Evolutionary conservation across 2,113 vertebrate species (phyloP).

Genomic region (Uropsilus gracilis): DNA sequence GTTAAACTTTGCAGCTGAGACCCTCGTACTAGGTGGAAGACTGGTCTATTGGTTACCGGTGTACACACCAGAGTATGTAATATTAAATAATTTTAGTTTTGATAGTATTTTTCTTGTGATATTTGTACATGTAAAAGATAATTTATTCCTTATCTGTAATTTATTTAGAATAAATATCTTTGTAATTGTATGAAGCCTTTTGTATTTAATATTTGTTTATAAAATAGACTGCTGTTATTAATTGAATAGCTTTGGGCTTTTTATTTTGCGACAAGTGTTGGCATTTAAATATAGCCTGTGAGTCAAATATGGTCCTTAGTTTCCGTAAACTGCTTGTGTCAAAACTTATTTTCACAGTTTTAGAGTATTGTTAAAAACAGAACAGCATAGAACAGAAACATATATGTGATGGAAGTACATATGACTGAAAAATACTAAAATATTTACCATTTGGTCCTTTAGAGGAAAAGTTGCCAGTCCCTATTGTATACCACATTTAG

Average conservation of each 20-base stretch:
- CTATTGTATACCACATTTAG: not conserved
- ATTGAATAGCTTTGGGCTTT: not conserved
- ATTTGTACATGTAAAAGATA: not conserved
- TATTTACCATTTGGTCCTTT: not conserved
- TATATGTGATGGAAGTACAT: not conserved
- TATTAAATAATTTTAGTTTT: conserved; percentile 43
- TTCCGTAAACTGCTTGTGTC: not conserved
- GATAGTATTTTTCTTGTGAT: conserved; percentile 48
- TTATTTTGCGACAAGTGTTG: not conserved
- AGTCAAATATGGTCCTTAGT: not conserved
- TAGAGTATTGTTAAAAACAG: not conserved
- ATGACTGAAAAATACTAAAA: not conserved
- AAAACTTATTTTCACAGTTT: not conserved
- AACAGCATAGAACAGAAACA: not conserved
- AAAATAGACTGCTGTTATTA: not conserved
- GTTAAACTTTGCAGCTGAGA: conserved; percentile 93
- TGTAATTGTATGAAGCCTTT: not conserved
- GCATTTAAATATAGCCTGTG: not conserved
- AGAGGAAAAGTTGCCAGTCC: not conserved
- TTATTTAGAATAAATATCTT: conserved; percentile 26
- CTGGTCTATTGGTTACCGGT: conserved; percentile 97
- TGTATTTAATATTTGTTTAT: conserved; percentile 9
- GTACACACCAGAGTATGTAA: conserved; percentile 96
- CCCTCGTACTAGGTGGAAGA: conserved; percentile 93
- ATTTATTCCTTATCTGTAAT: not conserved